These are phyloP conservation scores for Lasius fuliginosus DNA, from an alignment of 2,888 invertebrate genomes.

Conservation along the genomic window DNA sequence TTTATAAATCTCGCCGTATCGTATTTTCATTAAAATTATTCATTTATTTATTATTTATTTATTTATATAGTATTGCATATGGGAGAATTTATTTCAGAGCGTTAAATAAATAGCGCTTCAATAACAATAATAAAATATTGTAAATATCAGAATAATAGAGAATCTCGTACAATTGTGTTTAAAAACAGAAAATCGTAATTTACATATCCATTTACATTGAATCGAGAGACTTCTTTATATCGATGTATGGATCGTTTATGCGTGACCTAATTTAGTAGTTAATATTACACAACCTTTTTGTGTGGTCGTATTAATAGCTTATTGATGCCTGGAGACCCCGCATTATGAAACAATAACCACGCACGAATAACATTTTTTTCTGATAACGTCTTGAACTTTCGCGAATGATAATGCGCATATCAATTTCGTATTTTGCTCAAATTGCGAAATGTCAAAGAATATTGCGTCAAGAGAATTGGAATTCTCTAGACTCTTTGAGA, in stretches of 20 bases:
- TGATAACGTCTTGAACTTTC: constrained; percentile 38
- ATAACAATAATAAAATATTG: background rate
- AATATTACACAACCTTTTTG: constrained; percentile 30
- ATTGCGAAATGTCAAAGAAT: background rate
- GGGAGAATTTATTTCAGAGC: background rate
- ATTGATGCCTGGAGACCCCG: constrained; percentile 1
- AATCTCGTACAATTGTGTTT: constrained; percentile 7
- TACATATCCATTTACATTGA: constrained; percentile 31
- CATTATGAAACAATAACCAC: constrained; percentile 24
- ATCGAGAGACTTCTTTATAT: constrained; percentile 13
- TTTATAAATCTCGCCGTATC: background rate
- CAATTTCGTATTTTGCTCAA: background rate
- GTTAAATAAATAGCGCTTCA: background rate
- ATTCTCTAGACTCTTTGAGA: constrained; percentile 6
- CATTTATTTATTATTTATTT: constrained; percentile 4
- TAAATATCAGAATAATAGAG: background rate
- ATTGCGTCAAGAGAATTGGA: background rate
- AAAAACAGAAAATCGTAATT: background rate
- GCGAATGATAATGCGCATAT: background rate
- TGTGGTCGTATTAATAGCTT: constrained; percentile 36
- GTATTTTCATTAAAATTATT: background rate
- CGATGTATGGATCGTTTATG: constrained; percentile 43
- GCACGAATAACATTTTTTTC: background rate
- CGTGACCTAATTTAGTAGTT: constrained; percentile 65
- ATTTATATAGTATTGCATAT: background rate